phyloP scores from a whole-genome alignment of 2,888 invertebrate species.

The Choreutis nemorana region DNA sequence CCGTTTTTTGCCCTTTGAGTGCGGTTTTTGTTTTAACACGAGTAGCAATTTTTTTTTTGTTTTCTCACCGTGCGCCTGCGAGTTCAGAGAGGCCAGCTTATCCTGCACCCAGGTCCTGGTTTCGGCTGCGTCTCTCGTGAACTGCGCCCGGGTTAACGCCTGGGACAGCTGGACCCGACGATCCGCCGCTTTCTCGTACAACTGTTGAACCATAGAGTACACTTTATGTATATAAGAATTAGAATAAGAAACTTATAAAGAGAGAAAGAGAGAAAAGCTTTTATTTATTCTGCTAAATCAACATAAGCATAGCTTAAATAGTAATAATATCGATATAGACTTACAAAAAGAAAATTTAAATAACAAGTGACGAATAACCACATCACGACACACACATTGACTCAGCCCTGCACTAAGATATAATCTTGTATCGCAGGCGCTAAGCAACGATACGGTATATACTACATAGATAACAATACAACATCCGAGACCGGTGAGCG shows the following conservation, averaged over 20 bases:
- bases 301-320: not conserved
- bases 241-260: constrained; percentile 9
- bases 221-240: no score
- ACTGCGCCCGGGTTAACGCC: constrained; percentile 85
- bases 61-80: constrained; percentile 69
- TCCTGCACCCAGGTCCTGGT: constrained; percentile 92
- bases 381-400: no score
- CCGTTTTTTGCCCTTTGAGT: not conserved
- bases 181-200: constrained; percentile 72
- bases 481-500: no score
- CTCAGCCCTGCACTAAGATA: no score
- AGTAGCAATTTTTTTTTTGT: not conserved
- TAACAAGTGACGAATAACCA: no score
- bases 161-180: constrained; percentile 78
- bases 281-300: not conserved
- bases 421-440: no score
- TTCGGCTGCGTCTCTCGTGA: constrained; percentile 90
- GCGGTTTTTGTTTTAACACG: not conserved
- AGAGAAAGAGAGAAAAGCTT: not conserved
- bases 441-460: no score
- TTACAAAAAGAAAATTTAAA: no score
- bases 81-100: constrained; percentile 85
- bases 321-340: not conserved
- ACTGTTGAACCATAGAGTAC: no score
- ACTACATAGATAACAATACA: no score